phyloP scores from a whole-genome alignment of 1,140 invertebrate species.

The Pseudobourletiella spinata region DNA sequence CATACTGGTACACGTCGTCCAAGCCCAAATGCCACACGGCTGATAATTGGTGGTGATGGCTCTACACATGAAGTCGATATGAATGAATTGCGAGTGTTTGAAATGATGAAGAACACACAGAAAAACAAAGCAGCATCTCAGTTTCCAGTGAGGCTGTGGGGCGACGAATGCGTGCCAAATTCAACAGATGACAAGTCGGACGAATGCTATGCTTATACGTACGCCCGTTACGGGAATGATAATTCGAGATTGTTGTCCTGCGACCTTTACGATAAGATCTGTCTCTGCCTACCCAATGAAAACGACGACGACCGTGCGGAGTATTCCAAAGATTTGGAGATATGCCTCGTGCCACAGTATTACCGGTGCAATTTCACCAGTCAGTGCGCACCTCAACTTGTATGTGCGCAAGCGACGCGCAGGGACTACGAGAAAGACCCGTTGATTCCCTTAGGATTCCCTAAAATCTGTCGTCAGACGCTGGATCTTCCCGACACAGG shows the following conservation, averaged over 20 bases:
- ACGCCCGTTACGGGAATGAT: background rate
- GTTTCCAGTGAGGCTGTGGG: slow-evolving; percentile 1
- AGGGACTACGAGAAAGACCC: background rate
- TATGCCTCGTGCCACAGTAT: background rate
- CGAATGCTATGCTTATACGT: background rate
- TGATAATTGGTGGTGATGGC: too few species aligned
- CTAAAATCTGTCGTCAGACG: too few species aligned
- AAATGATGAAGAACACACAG: too few species aligned
- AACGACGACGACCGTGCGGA: background rate
- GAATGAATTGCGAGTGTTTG: too few species aligned
- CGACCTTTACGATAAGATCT: background rate
- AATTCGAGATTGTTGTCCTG: background rate
- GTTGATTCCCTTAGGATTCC: too few species aligned
- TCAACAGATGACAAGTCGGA: background rate
- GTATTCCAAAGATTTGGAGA: background rate
- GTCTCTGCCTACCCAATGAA: background rate
- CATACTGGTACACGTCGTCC: too few species aligned
- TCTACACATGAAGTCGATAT: too few species aligned
- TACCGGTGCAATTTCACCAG: background rate
- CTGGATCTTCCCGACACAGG: too few species aligned
- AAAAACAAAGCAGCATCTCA: too few species aligned
- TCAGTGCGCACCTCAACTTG: background rate
- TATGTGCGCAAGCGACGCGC: background rate
- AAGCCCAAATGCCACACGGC: too few species aligned
- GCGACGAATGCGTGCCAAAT: background rate